Evolutionary conservation across 1,140 invertebrate genomes (phyloP).

Genomic region (Micrasema longulum): DNA sequence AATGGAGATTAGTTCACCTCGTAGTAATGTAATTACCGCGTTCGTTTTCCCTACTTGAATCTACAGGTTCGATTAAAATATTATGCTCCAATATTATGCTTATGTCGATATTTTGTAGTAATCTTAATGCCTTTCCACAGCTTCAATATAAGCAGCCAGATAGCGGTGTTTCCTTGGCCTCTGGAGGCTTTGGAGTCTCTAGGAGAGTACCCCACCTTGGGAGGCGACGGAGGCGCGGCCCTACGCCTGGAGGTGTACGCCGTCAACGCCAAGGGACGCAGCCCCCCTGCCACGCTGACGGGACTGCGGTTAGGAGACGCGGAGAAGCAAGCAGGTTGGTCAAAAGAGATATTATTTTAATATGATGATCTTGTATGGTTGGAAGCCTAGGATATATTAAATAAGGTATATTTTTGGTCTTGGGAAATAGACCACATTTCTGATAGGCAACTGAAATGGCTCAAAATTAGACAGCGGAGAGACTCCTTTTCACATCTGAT

Average conservation of each 20-base stretch:
- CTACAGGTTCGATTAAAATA: too few species aligned
- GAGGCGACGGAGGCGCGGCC: constrained; percentile 20
- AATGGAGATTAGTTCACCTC: too few species aligned
- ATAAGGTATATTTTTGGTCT: too few species aligned
- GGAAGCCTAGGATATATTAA: neutral
- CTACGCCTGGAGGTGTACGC: constrained; percentile 69
- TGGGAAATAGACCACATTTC: too few species aligned
- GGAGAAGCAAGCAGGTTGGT: constrained; percentile 73
- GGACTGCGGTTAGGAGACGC: constrained; percentile 74
- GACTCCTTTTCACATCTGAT: too few species aligned
- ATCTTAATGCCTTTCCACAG: constrained; percentile 10
- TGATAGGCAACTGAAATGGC: too few species aligned
- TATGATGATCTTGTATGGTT: too few species aligned
- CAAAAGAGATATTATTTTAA: neutral
- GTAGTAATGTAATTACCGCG: too few species aligned
- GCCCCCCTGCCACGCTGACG: constrained; percentile 69
- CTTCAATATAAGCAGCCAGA: constrained; percentile 45
- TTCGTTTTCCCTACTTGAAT: too few species aligned
- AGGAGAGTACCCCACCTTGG: constrained; percentile 11
- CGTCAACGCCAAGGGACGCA: constrained; percentile 75
- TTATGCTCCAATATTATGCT: too few species aligned
- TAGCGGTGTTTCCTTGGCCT: constrained; percentile 41
- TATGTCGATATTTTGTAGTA: neutral
- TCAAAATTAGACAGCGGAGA: too few species aligned
- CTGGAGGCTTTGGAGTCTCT: constrained; percentile 35